Evolutionary conservation across 2,888 invertebrate genomes (phyloP).

Genomic region (Leucophora obtusa): DNA sequence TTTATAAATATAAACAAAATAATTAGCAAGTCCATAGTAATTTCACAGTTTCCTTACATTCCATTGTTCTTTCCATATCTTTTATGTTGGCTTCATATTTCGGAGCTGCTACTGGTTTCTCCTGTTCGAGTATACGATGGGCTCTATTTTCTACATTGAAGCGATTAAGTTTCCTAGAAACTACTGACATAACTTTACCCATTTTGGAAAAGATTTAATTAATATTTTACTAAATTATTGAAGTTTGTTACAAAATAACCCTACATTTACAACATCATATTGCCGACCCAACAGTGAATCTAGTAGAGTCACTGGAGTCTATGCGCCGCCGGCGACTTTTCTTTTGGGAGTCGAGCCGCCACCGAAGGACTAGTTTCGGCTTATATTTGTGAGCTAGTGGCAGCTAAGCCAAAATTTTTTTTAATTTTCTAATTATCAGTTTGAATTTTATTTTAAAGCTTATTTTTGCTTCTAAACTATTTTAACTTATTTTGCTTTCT

Average conservation of each 20-base stretch:
- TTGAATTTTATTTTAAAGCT: too few relatives aligned
- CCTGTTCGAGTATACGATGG: slow-evolving; percentile 84
- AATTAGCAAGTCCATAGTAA: not conserved
- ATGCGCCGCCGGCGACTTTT: too few relatives aligned
- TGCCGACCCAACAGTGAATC: too few relatives aligned
- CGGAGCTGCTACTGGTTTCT: slow-evolving; percentile 85
- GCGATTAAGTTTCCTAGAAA: slow-evolving; percentile 82
- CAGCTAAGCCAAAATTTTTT: too few relatives aligned
- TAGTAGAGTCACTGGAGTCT: too few relatives aligned
- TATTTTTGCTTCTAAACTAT: too few relatives aligned
- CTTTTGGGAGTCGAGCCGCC: too few relatives aligned
- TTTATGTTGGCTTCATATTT: slow-evolving; percentile 82
- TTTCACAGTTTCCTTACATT: slow-evolving; percentile 74
- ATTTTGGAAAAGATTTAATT: slow-evolving; percentile 76
- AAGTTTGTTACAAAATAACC: slow-evolving; percentile 7
- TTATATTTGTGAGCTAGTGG: too few relatives aligned
- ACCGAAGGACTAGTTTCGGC: too few relatives aligned
- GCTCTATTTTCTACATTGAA: slow-evolving; percentile 89
- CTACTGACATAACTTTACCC: slow-evolving; percentile 83
- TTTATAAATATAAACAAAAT: slow-evolving; percentile 50
- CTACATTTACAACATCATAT: too few relatives aligned
- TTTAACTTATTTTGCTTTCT: too few relatives aligned
- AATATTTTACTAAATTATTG: slow-evolving; percentile 37
- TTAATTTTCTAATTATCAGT: too few relatives aligned
- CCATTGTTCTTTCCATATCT: slow-evolving; percentile 83